These are phyloP conservation scores for Poecile montanus DNA, from an alignment of 2,797 vertebrate genomes.

Conservation along the genomic window DNA sequence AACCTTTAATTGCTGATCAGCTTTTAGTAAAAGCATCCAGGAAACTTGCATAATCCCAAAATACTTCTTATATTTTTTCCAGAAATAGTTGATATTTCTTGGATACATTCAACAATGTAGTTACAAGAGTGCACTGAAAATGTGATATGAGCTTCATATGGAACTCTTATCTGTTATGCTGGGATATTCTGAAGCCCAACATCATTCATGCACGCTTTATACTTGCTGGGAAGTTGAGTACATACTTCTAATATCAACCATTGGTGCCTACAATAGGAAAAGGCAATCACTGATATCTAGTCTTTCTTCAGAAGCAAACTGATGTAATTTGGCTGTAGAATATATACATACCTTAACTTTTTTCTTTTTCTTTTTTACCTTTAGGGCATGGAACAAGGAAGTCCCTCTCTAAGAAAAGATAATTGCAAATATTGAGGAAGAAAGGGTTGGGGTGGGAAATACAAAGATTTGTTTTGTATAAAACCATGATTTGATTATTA, in stretches of 20 bases:
- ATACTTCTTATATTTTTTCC: neutral
- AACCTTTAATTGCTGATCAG: neutral
- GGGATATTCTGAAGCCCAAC: neutral
- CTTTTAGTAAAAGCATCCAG: neutral
- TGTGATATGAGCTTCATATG: neutral
- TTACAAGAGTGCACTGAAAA: neutral
- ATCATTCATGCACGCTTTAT: neutral
- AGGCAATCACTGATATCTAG: neutral
- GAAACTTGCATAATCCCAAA: neutral
- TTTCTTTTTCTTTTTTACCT: neutral
- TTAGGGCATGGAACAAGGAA: slow-evolving; percentile 54
- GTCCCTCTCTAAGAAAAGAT: slow-evolving; percentile 62
- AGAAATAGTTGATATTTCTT: neutral
- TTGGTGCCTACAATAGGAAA: neutral
- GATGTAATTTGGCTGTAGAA: neutral
- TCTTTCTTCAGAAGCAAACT: neutral
- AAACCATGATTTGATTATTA: neutral
- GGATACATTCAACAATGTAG: neutral
- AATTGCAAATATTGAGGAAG: slow-evolving; percentile 11
- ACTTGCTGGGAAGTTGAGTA: neutral
- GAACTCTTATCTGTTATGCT: neutral
- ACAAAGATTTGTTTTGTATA: neutral
- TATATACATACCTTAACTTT: neutral
- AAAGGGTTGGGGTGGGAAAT: neutral
- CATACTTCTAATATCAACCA: neutral